A percentile compares a stretch with the other conserved stretches of the same genome.
Conservation (phyloP, 2,113 vertebrate species). For the Enhydra lutris region DNA sequence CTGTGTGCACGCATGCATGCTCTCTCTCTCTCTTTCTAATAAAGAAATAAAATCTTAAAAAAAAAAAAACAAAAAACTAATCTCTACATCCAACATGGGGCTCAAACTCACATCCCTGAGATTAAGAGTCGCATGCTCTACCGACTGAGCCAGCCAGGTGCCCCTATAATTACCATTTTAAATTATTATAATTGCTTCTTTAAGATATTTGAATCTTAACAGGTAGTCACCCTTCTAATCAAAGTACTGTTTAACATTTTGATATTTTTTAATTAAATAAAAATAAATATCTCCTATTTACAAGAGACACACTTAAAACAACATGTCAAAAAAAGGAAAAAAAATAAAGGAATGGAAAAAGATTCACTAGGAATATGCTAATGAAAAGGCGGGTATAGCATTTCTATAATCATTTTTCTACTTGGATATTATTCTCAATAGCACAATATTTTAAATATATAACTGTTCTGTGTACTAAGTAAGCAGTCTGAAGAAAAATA, state of each 20-base stretch:
- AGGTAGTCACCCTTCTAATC: background rate
- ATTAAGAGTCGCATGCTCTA: background rate
- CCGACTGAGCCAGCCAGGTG: background rate
- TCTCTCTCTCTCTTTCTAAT: no score
- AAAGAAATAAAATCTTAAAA: no score
- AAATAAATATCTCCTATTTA: slow-evolving; percentile 14
- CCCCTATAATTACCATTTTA: background rate
- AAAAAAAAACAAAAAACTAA: no score
- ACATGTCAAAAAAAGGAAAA: background rate
- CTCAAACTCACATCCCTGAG: background rate
- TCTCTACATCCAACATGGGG: background rate
- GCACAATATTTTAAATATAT: background rate
- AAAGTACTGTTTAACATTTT: slow-evolving; percentile 16
- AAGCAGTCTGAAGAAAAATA: background rate
- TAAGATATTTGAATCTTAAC: background rate
- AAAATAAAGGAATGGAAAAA: slow-evolving; percentile 17
- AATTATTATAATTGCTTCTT: background rate
- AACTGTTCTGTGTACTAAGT: background rate
- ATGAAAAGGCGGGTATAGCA: background rate
- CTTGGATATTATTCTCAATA: background rate
- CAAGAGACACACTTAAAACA: background rate
- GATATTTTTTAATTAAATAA: background rate
- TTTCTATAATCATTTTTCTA: background rate
- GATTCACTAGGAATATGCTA: background rate
- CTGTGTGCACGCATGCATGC: no score